Evolutionary conservation across 2,797 vertebrate species (phyloP), one percentile per base, ranked within the genome.

Genomic region (Enteromius paludinosus): DNA sequence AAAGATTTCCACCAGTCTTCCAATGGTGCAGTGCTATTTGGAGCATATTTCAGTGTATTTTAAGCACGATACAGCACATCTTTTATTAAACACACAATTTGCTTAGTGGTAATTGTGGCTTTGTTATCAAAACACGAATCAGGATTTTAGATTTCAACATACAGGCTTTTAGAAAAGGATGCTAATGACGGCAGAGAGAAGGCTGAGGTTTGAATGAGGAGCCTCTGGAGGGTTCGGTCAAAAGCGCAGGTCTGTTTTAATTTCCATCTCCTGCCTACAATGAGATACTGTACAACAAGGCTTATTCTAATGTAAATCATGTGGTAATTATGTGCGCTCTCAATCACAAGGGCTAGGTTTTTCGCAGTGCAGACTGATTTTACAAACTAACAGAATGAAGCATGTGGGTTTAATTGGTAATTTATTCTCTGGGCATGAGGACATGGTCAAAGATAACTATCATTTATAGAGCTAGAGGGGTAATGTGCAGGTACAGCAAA

Each of bases 301-400:
- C 78, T 49, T 79, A 85, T 85, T 88, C 69, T 74, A 25, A 84
- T 85, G 83, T 85, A 82, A 85, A 85, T 85, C 71, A 84, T 65
- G 69, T 59, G 61, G 62, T 83, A 73, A 82, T 83, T 86, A 83
- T 85, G 35, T 84, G 69, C 18, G 38, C 47, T 54, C 71, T 80
- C 52, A 78, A 77, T 85, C 78, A 70, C 75, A 73, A 76, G 10
- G 78, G 38, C 49, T 81, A 65, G 70, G 70, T 35, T 79, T 81
- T 79, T 61, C 15, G 71, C 71, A 4, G 20, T 69, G 49, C 41
- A 52, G 64, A 47, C 28, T 38, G 43, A 65, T 83, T 78, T 77
- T 52, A 30, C 47, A 30, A 79, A 69, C 73, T 83, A 65, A 82
- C 56, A 68, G 78, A 76, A 82, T 23, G 20, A 59, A 77, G 12